Percentiles rank a stretch among this genome's conserved stretches.
phyloP scores from a whole-genome alignment of 2,113 vertebrate genomes.

The Alaudala cheleensis region DNA sequence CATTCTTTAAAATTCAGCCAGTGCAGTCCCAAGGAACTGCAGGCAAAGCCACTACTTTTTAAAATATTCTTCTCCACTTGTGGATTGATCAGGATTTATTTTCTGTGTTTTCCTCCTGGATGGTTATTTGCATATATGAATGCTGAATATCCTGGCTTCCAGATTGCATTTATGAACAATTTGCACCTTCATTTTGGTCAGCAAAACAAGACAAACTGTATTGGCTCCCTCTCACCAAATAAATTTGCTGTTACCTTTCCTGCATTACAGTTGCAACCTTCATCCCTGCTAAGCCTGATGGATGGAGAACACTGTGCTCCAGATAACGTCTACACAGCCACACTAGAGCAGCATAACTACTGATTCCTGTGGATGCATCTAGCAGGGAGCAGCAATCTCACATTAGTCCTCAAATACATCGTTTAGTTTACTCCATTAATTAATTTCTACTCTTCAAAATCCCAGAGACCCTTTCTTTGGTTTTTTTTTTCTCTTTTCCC shows the following conservation, averaged over 20 bases:
- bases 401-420: background rate
- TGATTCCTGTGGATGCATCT: background rate
- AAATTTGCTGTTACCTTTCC: background rate
- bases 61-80: background rate
- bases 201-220: background rate
- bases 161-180: background rate
- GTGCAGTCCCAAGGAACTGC: background rate
- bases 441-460: background rate
- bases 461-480: background rate
- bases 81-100: background rate
- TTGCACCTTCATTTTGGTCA: background rate
- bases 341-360: background rate
- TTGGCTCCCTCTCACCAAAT: background rate
- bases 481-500: fast-evolving
- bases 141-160: background rate
- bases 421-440: background rate
- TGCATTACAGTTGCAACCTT: background rate
- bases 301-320: background rate
- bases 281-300: background rate
- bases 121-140: background rate
- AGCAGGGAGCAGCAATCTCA: background rate
- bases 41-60: background rate
- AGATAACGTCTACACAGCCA: background rate
- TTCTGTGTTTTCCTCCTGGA: background rate
- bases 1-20: background rate